phyloP scores from a whole-genome alignment of 2,888 invertebrate genomes.

The Ceriagrion tenellum region DNA sequence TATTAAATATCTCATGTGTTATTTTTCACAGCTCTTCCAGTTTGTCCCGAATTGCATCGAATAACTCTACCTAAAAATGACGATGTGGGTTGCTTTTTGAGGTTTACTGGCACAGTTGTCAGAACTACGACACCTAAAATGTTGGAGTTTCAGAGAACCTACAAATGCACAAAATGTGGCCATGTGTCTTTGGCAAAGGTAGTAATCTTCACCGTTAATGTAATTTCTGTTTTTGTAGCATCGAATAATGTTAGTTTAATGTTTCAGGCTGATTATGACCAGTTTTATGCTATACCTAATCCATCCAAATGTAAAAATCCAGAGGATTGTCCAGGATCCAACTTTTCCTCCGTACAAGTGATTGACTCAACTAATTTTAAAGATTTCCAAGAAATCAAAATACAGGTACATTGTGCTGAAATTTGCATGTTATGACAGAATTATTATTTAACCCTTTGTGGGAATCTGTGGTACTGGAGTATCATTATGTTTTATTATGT shows the following conservation, averaged over 20 bases:
- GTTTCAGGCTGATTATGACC: conserved; percentile 82
- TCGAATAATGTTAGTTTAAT: background rate
- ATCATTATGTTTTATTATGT: too few relatives aligned
- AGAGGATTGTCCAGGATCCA: conserved; percentile 81
- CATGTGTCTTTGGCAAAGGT: background rate
- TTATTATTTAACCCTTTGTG: background rate
- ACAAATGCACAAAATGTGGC: conserved; percentile 86
- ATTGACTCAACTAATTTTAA: conserved; percentile 84
- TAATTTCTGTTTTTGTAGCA: background rate
- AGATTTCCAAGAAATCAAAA: conserved; percentile 92
- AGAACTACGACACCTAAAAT: conserved; percentile 87
- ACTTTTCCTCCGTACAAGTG: conserved; percentile 79
- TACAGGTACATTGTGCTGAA: conserved; percentile 81
- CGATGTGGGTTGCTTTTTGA: conserved; percentile 86
- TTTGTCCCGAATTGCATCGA: conserved; percentile 84
- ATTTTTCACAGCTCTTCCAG: conserved; percentile 82
- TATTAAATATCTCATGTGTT: background rate
- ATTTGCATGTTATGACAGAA: conserved; percentile 32
- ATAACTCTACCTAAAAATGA: conserved; percentile 84
- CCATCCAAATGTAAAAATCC: conserved; percentile 81
- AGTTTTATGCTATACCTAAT: conserved; percentile 81
- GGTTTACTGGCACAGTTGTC: conserved; percentile 89
- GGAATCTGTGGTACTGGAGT: too few relatives aligned
- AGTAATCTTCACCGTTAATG: conserved; percentile 20
- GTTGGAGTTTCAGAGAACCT: conserved; percentile 87